Percentiles rank a stretch among this genome's conserved stretches.
Conservation (phyloP, 2,888 invertebrate genomes). For the Lasioglossum marginatum region DNA sequence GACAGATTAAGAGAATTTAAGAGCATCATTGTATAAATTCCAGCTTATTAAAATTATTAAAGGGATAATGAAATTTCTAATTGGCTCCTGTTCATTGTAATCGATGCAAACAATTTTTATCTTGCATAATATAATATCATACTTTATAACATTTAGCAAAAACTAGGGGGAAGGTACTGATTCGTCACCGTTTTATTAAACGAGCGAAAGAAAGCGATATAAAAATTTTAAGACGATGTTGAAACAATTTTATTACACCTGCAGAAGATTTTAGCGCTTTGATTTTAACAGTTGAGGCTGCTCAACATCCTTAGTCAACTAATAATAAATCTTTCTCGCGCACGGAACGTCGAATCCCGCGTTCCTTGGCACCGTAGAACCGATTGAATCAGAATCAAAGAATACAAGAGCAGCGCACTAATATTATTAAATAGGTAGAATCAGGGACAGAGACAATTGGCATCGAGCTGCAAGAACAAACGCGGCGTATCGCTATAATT, state of each 20-base stretch:
- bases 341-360: background rate
- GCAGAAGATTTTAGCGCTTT: background rate
- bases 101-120: no score
- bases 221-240: constrained; percentile 12
- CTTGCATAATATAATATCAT: no score
- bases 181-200: background rate
- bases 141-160: background rate
- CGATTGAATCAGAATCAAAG: background rate
- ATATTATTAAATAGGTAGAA: background rate
- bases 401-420: background rate
- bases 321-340: background rate
- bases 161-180: constrained; percentile 16
- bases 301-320: background rate
- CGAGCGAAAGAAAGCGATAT: background rate
- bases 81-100: no score
- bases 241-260: background rate
- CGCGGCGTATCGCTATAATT: background rate
- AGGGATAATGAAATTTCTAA: no score
- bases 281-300: background rate
- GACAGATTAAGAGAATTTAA: no score
- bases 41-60: no score
- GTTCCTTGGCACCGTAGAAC: background rate
- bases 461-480: background rate
- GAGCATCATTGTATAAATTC: no score
- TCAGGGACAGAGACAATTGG: background rate